Percentiles rank a stretch among this genome's conserved stretches.
Conservation (phyloP, 2,113 vertebrate genomes). For the Mustelus asterias region DNA sequence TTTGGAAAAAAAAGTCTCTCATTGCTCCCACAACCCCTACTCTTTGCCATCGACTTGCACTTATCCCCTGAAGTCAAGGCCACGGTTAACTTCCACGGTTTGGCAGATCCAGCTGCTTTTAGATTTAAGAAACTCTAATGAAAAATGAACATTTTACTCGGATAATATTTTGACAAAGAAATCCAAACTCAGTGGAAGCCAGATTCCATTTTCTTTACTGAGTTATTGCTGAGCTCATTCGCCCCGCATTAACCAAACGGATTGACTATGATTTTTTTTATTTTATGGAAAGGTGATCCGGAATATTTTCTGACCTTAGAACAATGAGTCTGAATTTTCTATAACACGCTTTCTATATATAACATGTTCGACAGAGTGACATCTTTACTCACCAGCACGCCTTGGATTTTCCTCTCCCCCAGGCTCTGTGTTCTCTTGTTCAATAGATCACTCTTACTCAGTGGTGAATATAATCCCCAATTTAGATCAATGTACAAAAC, state of each 20-base stretch:
- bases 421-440: not conserved
- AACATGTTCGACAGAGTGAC: not conserved
- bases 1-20: not conserved
- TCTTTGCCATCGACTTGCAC: not conserved
- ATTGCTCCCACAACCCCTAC: not conserved
- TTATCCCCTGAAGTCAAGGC: not conserved
- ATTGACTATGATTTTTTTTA: no score
- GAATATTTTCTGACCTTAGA: no score
- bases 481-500: not conserved
- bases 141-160: not conserved
- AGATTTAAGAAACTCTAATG: not conserved
- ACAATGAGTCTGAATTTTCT: not conserved
- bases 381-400: not conserved
- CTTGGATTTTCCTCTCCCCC: not conserved
- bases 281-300: not conserved
- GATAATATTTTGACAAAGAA: not conserved
- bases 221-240: not conserved
- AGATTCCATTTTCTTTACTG: no score
- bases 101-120: not conserved
- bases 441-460: not conserved
- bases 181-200: not conserved
- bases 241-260: not conserved
- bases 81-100: not conserved
- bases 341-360: no score
- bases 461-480: not conserved